Conservation (phyloP, 2,113 vertebrate genomes). For the Peromyscus californicus region DNA sequence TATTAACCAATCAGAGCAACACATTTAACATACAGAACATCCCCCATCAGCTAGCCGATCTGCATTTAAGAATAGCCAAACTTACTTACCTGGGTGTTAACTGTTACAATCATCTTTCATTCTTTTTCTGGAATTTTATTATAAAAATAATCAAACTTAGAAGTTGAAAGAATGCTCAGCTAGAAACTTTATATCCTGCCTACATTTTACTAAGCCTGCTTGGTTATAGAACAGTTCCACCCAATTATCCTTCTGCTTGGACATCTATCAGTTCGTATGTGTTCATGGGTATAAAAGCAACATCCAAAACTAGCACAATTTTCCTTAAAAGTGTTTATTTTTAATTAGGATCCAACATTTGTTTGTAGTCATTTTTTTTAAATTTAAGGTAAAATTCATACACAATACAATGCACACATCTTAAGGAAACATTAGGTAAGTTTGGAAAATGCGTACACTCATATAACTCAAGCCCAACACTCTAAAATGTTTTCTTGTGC, state of each 20-base stretch:
- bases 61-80: background rate
- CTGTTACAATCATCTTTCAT: background rate
- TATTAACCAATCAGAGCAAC: too few species aligned
- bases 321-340: background rate
- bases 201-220: background rate
- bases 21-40: too few species aligned
- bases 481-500: background rate
- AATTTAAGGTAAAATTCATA: constrained; percentile 26
- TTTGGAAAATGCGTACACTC: constrained; percentile 40
- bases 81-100: background rate
- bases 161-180: background rate
- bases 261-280: background rate
- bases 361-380: background rate
- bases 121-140: background rate
- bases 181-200: background rate
- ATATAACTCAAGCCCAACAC: background rate
- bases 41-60: too few species aligned
- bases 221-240: background rate
- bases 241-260: background rate
- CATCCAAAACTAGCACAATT: background rate
- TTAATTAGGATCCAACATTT: constrained; percentile 20
- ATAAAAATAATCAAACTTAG: background rate
- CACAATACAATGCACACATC: constrained; percentile 8
- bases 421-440: background rate
- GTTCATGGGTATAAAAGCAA: background rate